These are phyloP conservation scores for Sebastes itinus DNA, from an alignment of 2,797 vertebrate species.

Conservation along the genomic window DNA sequence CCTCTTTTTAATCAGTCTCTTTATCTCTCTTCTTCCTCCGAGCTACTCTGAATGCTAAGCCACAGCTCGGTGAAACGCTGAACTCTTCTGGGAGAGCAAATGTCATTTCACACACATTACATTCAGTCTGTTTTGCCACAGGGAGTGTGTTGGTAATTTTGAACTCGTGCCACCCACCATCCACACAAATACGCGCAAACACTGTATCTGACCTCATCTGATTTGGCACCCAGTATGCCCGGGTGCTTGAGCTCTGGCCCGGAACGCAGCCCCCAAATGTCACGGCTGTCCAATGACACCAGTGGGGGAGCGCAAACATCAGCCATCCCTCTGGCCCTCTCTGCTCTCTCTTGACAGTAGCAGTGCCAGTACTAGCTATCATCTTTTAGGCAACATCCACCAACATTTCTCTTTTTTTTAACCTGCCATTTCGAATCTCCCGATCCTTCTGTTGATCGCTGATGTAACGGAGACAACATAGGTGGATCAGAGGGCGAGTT, in stretches of 20 bases:
- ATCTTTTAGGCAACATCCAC: conserved; percentile 39
- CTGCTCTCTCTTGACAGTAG: conserved; percentile 28
- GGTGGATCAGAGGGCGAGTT: conserved; percentile 35
- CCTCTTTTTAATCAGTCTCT: conserved; percentile 8
- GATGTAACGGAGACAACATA: conserved; percentile 21
- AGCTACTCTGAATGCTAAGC: conserved; percentile 31
- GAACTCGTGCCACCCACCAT: conserved; percentile 32
- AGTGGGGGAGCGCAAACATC: conserved; percentile 38
- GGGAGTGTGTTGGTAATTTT: conserved; percentile 48
- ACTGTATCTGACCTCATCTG: conserved; percentile 55
- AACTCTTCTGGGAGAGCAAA: conserved; percentile 59
- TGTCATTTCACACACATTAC: conserved; percentile 60
- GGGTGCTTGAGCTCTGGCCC: conserved; percentile 59
- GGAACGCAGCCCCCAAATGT: conserved; percentile 63
- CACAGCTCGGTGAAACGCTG: conserved; percentile 26
- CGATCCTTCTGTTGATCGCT: conserved; percentile 8
- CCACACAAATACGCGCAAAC: conserved; percentile 6
- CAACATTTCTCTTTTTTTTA: background rate
- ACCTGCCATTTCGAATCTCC: conserved; percentile 39
- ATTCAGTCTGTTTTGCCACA: conserved; percentile 55
- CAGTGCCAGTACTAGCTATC: conserved; percentile 30
- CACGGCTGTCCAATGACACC: conserved; percentile 70
- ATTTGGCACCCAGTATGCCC: conserved; percentile 48
- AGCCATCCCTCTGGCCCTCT: conserved; percentile 29
- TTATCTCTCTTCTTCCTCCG: background rate